Evolutionary conservation across 1,140 invertebrate genomes (phyloP), one percentile per base, ranked within the genome.

Genomic region (Cataglyphis hispanica): DNA sequence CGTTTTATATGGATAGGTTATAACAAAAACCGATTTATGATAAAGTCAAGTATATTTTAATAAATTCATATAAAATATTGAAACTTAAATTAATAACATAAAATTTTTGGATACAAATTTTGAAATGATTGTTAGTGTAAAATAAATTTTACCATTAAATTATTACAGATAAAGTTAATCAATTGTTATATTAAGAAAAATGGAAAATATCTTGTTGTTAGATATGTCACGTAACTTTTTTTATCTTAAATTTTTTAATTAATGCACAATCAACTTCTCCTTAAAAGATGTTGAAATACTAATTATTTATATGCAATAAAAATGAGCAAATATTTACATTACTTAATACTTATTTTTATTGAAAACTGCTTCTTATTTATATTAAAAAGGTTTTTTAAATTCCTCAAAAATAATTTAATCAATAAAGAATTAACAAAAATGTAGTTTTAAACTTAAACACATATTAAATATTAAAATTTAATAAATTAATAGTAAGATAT

Each of bases 11-110:
- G 34, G 19, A 63, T 67, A 80, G 63, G 22, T 80, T 64, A 67
- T 46, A 69, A 69, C n/a, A 64, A 22, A 69, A 80, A 69, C 53
- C 43, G 31, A 80, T 67, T 66, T 31, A 40, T 64, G 34, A 80
- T 80, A 22, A 56, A 56, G n/a, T 10, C 13, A 80, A 56, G 22
- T 34, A 25, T n/a, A 3, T 11, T 22, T n/a, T 69, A 80, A 67
- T 53, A 67, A 66, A 80, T 80, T 80, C 10, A 53, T 67, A 2
- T 67, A 2, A 80, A 80, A 53, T 69, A 40, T 69, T 80, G 63
- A 37, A 80, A 19, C 69, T 80, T 56, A 69, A 69, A 50, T 61
- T 60, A 60, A 74, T 61, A 61, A 46, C 6, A 46, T 25, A 25
- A 43, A 10, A 5, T 60, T 50, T 50, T 50, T 50, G 0, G 46